Base-by-base conservation (phyloP, 1,140 invertebrate genomes). In the Caenorhabditis brenneri region DNA sequence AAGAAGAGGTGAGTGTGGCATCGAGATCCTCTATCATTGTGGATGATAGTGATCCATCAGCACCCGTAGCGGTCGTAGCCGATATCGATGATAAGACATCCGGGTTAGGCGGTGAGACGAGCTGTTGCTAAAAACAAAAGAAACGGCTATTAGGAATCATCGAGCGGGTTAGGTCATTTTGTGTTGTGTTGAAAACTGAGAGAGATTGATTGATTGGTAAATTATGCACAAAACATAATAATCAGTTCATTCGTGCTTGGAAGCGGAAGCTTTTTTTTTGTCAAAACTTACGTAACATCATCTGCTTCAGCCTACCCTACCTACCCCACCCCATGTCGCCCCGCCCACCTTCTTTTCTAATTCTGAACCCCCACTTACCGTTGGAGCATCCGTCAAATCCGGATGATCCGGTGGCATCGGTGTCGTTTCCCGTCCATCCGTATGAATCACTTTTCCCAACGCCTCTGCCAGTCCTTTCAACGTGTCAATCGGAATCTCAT, bases 371-470 rank as follows among this genome's bases (percentile, higher is more conserved):
- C 33, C 9, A 31, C 55, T 36, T 82, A 79, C 69, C 65, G 53
- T 79, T 39, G 69, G 49, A 51, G 74, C 46, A 46, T 51, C 33
- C 19, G 48, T 46, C 48, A 48, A 49, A 33, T 69, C 82, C 15
- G 31, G 33, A 46, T 53, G 55, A 24, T 84, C 78, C 22, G 58
- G 36, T 36, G 55, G 69, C 39, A 74, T 49, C 22, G 55, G 74
- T 22, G 74, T 84, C 48, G 53, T 51, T 46, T 65, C 55, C 29
- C 55, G 27, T 24, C 55, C 74, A 78, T 84, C 83, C 7, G 83
- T 39, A 48, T 88, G 88, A 46, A 88, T 88, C 15, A 88, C 87
- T 58, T 88, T 89, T 65, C 89, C 88, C 15, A 89, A 55, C 15
- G 88, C 88, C 29, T 84, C 81, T 6, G 88, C 88, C 74, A 89